A percentile compares a stretch with the other conserved stretches of the same genome.
phyloP scores from a whole-genome alignment of 2,888 invertebrate genomes.

The Hoplodrina blanda region DNA sequence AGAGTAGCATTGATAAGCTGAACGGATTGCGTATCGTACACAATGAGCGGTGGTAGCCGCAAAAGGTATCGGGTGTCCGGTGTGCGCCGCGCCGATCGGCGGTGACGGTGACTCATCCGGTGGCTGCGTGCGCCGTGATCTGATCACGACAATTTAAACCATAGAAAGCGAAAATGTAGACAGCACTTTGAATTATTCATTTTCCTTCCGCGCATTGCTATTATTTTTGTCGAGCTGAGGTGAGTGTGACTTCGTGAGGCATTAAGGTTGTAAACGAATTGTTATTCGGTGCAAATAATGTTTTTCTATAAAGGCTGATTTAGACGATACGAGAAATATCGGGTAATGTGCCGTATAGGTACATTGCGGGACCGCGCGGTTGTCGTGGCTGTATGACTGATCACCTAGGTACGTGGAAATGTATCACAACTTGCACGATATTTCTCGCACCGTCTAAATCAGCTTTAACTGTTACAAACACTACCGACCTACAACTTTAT shows the following conservation, averaged over 20 bases:
- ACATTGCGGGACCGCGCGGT: too few relatives aligned
- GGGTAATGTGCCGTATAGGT: too few relatives aligned
- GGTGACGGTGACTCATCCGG: slow-evolving; percentile 76
- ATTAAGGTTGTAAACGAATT: slow-evolving; percentile 2
- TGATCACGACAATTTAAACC: slow-evolving; percentile 70
- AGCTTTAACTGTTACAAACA: too few relatives aligned
- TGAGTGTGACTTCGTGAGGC: background rate
- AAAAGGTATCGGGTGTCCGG: slow-evolving; percentile 76
- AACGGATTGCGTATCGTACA: slow-evolving; percentile 62
- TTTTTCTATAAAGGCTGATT: too few relatives aligned
- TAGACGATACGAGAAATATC: too few relatives aligned
- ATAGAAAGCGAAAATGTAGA: slow-evolving; percentile 69
- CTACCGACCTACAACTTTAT: too few relatives aligned
- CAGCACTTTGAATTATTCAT: slow-evolving; percentile 50
- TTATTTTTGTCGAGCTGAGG: slow-evolving; percentile 4
- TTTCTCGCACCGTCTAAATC: too few relatives aligned
- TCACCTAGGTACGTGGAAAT: too few relatives aligned
- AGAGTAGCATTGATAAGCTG: slow-evolving; percentile 71
- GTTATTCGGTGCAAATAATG: background rate
- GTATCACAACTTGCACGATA: too few relatives aligned
- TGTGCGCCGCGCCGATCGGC: slow-evolving; percentile 65
- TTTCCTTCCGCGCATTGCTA: slow-evolving; percentile 1
- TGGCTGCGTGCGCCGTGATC: slow-evolving; percentile 75
- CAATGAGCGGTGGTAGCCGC: slow-evolving; percentile 71
- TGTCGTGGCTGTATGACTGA: too few relatives aligned